A percentile compares a stretch with the other conserved stretches of the same genome.
Evolutionary conservation across 2,888 invertebrate genomes (phyloP).

Genomic region (Xylocampa areola): DNA sequence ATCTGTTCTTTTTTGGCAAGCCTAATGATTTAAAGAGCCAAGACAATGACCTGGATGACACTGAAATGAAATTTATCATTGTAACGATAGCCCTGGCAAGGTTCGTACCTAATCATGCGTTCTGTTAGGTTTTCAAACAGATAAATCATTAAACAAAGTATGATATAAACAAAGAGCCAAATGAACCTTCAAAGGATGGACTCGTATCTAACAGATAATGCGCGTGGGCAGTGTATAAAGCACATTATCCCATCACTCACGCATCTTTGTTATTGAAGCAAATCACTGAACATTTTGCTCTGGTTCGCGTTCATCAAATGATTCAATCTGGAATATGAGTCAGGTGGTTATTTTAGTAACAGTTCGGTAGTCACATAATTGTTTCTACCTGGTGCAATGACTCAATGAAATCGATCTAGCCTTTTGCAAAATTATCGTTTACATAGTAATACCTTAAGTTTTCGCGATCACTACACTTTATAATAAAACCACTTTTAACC

Average conservation of each 20-base stretch:
- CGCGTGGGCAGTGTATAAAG: constrained; percentile 35
- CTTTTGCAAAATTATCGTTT: constrained; percentile 8
- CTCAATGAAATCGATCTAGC: constrained; percentile 26
- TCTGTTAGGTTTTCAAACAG: constrained; percentile 25
- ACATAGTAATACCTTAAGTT: no score
- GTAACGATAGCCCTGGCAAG: constrained; percentile 19
- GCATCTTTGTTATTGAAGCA: constrained; percentile 51
- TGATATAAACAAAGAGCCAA: constrained; percentile 30
- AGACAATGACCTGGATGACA: constrained; percentile 46
- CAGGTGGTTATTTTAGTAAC: constrained; percentile 64
- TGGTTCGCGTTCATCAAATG: constrained; percentile 56
- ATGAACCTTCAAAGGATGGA: constrained; percentile 46
- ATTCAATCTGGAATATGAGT: constrained; percentile 63
- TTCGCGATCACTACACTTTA: no score
- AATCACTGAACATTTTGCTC: constrained; percentile 50
- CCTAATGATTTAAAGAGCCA: constrained; percentile 30
- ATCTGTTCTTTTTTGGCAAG: constrained; percentile 40
- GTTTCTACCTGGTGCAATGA: constrained; percentile 52
- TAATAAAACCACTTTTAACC: no score
- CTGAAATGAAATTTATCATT: constrained; percentile 29
- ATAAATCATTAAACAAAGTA: constrained; percentile 49
- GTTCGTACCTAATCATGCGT: constrained; percentile 6
- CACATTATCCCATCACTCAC: constrained; percentile 46
- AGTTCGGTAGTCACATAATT: constrained; percentile 44
- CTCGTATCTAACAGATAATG: constrained; percentile 44